Conservation (phyloP, 2,797 vertebrate genomes). For the Cynopterus sphinx region DNA sequence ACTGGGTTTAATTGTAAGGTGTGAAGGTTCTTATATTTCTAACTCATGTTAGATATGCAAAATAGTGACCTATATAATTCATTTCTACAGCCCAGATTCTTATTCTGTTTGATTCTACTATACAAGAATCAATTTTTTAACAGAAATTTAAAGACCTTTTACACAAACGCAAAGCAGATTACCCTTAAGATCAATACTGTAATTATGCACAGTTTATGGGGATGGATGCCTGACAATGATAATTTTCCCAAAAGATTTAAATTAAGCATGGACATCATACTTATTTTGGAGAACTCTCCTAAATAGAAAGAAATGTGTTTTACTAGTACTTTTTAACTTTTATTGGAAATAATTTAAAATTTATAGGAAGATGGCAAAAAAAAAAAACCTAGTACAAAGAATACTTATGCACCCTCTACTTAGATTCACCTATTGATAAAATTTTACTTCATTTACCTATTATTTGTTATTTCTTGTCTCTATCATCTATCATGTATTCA, state of each 20-base stretch:
- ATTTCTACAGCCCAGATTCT: not conserved
- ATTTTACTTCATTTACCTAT: not conserved
- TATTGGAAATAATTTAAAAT: not conserved
- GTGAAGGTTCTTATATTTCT: not conserved
- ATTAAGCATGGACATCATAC: not conserved
- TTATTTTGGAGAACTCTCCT: not conserved
- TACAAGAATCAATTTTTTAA: not conserved
- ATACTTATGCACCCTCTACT: not conserved
- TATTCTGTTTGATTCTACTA: not conserved
- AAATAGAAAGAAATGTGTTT: not conserved
- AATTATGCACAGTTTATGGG: not conserved
- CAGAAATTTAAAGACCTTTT: not conserved
- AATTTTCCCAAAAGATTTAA: not conserved
- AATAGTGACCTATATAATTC: not conserved
- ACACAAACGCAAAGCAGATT: not conserved
- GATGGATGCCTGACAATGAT: not conserved
- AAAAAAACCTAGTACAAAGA: not conserved
- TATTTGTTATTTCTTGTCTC: not conserved
- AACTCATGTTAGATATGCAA: conserved; percentile 8
- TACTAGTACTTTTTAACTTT: not conserved
- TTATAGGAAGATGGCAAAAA: not conserved
- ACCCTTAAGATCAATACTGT: not conserved
- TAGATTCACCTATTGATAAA: not conserved
- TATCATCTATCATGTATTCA: not conserved
- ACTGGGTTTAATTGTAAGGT: not conserved